phyloP scores from a whole-genome alignment of 2,888 invertebrate species.

The Deroplatys truncata region DNA sequence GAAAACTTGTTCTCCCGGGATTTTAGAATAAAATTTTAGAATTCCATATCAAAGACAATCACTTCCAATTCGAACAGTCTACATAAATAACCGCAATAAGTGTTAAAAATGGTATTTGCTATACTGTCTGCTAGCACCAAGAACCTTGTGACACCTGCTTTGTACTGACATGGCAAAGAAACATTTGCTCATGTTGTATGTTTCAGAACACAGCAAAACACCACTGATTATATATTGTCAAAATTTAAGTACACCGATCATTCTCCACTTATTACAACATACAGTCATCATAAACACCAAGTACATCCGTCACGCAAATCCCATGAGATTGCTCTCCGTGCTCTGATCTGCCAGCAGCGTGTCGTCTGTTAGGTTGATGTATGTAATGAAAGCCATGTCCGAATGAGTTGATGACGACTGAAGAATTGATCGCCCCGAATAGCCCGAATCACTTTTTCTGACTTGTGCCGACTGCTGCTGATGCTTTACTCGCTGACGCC shows the following conservation, averaged over 20 bases:
- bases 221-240: too few species aligned
- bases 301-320: constrained; percentile 17
- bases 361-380: constrained; percentile 31
- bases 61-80: neutral
- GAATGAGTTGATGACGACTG: constrained; percentile 28
- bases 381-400: constrained; percentile 31
- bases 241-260: too few species aligned
- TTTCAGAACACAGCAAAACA: too few species aligned
- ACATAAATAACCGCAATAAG: neutral
- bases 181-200: neutral
- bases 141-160: neutral
- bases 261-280: too few species aligned
- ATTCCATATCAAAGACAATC: neutral
- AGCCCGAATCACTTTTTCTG: constrained; percentile 25
- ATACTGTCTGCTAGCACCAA: neutral
- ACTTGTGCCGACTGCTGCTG: constrained; percentile 22
- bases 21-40: neutral
- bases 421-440: constrained; percentile 26
- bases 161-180: neutral
- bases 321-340: constrained; percentile 24
- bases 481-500: constrained; percentile 25
- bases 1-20: neutral
- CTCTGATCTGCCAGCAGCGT: constrained; percentile 25
- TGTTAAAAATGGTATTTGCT: neutral
- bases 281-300: neutral